Base-by-base conservation (phyloP, 2,797 vertebrate genomes). In the Ctenopoma kingsleyae region DNA sequence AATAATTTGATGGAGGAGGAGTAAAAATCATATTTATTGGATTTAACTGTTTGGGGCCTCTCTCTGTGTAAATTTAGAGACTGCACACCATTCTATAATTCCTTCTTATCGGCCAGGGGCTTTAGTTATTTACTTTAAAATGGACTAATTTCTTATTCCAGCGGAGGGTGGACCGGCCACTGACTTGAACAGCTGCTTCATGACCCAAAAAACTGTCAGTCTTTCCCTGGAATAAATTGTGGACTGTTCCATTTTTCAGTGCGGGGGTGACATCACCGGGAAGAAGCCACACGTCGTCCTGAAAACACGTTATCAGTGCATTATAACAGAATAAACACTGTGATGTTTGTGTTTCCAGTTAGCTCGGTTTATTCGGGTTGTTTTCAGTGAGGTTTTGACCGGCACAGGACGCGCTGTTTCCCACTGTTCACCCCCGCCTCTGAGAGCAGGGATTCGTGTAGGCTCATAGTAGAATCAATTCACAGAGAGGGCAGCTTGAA, bases 161-260 rank as follows among this genome's bases (percentile, higher is more conserved):
- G 93, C 92, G 86, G 95, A 94, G 95, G 95, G 95, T 71, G 94
- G 88, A 71, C 64, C 73, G 87, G 81, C 88, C 78, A 81, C 85
- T 94, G 94, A 94, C 93, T 95, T 90, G 91, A 95, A 95, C 94
- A 95, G 95, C 95, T 94, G 95, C 95, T 95, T 95, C 95, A 95
- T 96, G 95, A 96, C 95, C 95, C 95, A 95, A 96, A 95, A 96
- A 96, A 95, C 95, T 96, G 95, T 96, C 95, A 95, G 95, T 96
- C 95, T 96, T 96, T 95, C 94, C 95, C 94, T 94, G 95, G 95
- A 95, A 95, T 95, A 96, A 96, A 96, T 95, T 95, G 95, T 95
- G 94, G 95, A 94, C 83, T 80, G 83, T 85, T 92, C 92, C 94
- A 96, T 89, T 81, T 54, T 6, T 47, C 65, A 15, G 67, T 51